A percentile compares a stretch with the other conserved stretches of the same genome.
phyloP scores from a whole-genome alignment of 2,888 invertebrate species.

The Pristionchus fissidentatus region DNA sequence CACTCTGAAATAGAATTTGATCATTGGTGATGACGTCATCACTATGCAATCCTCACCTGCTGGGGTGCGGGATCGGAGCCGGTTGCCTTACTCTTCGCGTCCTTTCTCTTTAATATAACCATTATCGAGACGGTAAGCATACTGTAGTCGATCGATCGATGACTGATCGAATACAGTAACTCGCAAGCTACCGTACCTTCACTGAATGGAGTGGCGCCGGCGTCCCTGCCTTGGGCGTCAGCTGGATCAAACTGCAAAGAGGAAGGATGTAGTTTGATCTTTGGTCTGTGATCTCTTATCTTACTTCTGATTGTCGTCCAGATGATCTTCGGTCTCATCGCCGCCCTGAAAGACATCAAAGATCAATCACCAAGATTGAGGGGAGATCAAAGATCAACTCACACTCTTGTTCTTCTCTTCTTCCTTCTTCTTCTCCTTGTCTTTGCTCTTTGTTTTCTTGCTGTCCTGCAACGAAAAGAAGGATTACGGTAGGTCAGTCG shows the following conservation, averaged over 20 bases:
- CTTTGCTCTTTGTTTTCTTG: neutral
- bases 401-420: constrained; percentile 6
- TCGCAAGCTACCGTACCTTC: neutral
- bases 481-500: neutral
- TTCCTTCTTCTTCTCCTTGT: neutral
- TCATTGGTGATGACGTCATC: constrained; percentile 6
- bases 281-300: neutral
- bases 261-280: constrained; percentile 34
- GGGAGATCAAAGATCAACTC: constrained; percentile 28
- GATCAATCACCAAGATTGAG: too few relatives aligned
- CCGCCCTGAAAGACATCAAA: neutral
- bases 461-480: neutral
- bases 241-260: neutral
- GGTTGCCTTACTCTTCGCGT: neutral
- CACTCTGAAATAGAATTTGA: constrained; percentile 30
- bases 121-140: too few relatives aligned
- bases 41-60: neutral
- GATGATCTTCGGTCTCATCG: constrained; percentile 18
- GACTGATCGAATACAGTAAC: neutral
- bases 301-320: constrained; percentile 34
- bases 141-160: neutral
- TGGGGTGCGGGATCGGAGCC: neutral
- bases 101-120: neutral
- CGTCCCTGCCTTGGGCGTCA: constrained; percentile 24
- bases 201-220: constrained; percentile 6